Evolutionary conservation across 2,888 invertebrate species (phyloP), one percentile per base, ranked within the genome.

Genomic region (Monochamus alternatus): DNA sequence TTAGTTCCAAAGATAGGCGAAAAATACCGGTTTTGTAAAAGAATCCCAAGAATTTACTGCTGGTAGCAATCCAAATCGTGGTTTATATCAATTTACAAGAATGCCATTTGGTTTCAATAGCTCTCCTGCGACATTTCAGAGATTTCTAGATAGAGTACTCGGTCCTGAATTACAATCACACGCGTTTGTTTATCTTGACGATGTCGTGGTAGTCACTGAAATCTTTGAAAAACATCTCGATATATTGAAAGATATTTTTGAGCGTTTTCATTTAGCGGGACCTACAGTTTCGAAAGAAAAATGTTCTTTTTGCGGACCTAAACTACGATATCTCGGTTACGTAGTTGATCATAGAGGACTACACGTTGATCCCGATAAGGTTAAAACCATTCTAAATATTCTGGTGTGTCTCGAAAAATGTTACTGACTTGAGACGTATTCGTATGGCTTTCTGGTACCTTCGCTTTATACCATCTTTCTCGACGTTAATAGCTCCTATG

Each of bases 301-400:
- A 47, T 47, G 47, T 12, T 47, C 3, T 47, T 12, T 47, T 5
- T 47, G n/a, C 12, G 1, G 47, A 47, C 3, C 47, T 80, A 79
- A 82, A 78, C 75, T 77, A 76, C 74, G 4, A 10, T 60, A 32
- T 32, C n/a, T 60, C 9, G 32, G 31, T 9, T 60, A 32, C 8
- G 30, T 60, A 5, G 32, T 60, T 3, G 31, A 32, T 32, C 31
- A 9, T 60, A 32, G n/a, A 32, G 32, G 31, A 32, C 32, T 60
- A 10, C 8, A 12, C 3, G 59, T 59, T 5, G 59, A 59, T 7
- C 59, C 59, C 3, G 59, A 59, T 7, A 55, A 55, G n/a, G 55
- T 55, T 3, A 55, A n/a, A 22, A 14, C 14, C 55, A 55, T 55
- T n/a, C n/a, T 59, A 30, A 22, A 59, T 8, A 59, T 59, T 4